Evolutionary conservation across 2,888 invertebrate genomes (phyloP).

Genomic region (Desoria tigrina): DNA sequence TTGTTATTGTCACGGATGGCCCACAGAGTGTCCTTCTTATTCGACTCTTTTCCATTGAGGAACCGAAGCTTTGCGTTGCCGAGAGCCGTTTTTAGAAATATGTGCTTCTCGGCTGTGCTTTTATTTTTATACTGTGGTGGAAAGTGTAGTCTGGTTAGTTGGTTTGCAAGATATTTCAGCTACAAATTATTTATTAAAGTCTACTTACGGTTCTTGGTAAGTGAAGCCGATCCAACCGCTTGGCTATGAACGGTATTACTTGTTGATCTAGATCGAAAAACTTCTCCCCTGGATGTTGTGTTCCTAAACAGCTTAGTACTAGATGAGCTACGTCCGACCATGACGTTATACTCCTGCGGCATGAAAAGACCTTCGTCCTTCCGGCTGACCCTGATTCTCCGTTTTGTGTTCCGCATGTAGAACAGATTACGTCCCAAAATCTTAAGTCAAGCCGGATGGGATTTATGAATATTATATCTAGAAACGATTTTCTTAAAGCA

Average conservation of each 20-base stretch:
- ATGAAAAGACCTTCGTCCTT: slow-evolving; percentile 49
- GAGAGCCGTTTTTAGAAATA: slow-evolving; percentile 39
- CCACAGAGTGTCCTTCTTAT: slow-evolving; percentile 26
- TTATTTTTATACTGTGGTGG: slow-evolving; percentile 52
- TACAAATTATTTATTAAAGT: neutral
- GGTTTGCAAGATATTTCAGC: too few relatives aligned
- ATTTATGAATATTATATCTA: slow-evolving; percentile 3
- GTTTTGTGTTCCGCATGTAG: slow-evolving; percentile 52
- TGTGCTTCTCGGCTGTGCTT: slow-evolving; percentile 30
- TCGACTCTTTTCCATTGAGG: slow-evolving; percentile 34
- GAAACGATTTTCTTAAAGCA: too few relatives aligned
- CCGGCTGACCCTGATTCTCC: slow-evolving; percentile 31
- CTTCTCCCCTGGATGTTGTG: slow-evolving; percentile 29
- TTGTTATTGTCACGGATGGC: slow-evolving; percentile 25
- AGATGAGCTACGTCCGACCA: slow-evolving; percentile 52
- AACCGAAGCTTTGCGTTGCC: slow-evolving; percentile 47
- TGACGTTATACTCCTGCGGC: slow-evolving; percentile 45
- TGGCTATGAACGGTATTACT: slow-evolving; percentile 49
- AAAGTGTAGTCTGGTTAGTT: too few relatives aligned
- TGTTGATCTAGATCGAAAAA: slow-evolving; percentile 49
- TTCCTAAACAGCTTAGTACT: slow-evolving; percentile 47
- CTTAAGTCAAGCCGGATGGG: slow-evolving; percentile 29
- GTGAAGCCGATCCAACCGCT: slow-evolving; percentile 43
- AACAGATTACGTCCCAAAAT: slow-evolving; percentile 53
- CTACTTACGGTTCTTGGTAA: slow-evolving; percentile 47